phyloP scores from a whole-genome alignment of 2,797 vertebrate genomes.

The Neosilurus mollespiculum region DNA sequence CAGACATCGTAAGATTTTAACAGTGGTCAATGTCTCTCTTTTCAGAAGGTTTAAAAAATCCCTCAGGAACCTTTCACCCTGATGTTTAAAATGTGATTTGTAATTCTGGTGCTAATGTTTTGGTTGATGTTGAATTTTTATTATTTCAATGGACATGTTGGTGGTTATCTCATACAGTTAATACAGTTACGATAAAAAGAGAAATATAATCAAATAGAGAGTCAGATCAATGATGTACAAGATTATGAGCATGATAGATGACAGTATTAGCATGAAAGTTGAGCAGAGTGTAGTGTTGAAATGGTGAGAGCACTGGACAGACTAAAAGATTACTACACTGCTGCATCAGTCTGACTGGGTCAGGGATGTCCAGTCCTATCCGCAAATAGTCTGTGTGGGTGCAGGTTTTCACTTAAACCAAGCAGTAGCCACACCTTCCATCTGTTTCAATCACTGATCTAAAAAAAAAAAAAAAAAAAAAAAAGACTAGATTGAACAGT shows the following conservation, averaged over 20 bases:
- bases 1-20: conserved; percentile 88
- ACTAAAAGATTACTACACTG: not conserved
- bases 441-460: no score
- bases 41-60: not conserved
- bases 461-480: no score
- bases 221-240: not conserved
- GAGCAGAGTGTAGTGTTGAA: not conserved
- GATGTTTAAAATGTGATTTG: not conserved
- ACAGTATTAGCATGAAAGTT: not conserved
- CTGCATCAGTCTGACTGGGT: not conserved
- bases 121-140: not conserved
- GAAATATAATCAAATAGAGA: not conserved
- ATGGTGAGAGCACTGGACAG: not conserved
- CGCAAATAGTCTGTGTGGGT: no score
- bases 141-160: not conserved
- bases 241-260: not conserved
- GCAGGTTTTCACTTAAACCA: no score
- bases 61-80: not conserved
- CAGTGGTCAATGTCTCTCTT: not conserved
- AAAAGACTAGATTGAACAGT: no score
- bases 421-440: no score
- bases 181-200: no score
- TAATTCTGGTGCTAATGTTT: not conserved
- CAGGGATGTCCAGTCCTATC: no score
- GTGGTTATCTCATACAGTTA: not conserved